Percentiles rank a stretch among this genome's conserved stretches.
phyloP scores from a whole-genome alignment of 2,797 vertebrate genomes.

The Hapalemur alaotrensis region DNA sequence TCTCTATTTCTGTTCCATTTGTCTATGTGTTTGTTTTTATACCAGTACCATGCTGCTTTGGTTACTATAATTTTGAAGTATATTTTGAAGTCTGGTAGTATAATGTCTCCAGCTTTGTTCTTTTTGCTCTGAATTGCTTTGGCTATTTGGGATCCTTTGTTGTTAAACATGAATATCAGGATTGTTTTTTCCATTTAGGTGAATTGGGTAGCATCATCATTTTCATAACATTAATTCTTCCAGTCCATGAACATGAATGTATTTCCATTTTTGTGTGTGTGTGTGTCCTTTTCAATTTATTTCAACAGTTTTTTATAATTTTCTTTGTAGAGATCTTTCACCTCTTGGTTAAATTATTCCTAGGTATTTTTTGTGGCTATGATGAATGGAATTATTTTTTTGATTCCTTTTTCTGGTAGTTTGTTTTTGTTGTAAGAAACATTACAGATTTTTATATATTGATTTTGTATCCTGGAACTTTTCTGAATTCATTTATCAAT shows the following conservation, averaged over 20 bases:
- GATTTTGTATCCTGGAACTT: background rate
- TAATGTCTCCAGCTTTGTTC: background rate
- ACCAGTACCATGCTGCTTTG: background rate
- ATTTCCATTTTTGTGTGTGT: background rate
- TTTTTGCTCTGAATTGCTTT: background rate
- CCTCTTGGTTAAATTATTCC: background rate
- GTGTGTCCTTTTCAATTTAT: background rate
- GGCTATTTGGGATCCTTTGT: background rate
- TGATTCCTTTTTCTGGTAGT: background rate
- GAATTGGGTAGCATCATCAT: background rate
- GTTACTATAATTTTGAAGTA: background rate
- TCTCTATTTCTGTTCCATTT: background rate
- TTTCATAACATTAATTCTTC: background rate
- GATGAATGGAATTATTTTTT: background rate
- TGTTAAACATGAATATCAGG: background rate
- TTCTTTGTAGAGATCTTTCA: background rate
- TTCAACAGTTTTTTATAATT: background rate
- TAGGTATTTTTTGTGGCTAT: background rate
- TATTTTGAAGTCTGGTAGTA: background rate
- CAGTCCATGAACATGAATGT: background rate
- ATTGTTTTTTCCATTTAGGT: background rate
- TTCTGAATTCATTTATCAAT: background rate
- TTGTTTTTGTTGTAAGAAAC: background rate
- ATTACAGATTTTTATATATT: background rate
- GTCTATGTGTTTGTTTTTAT: background rate